Percentiles rank a stretch among this genome's conserved stretches.
Conservation (phyloP, 2,113 vertebrate genomes). For the Ptychochromis oligacanthus region DNA sequence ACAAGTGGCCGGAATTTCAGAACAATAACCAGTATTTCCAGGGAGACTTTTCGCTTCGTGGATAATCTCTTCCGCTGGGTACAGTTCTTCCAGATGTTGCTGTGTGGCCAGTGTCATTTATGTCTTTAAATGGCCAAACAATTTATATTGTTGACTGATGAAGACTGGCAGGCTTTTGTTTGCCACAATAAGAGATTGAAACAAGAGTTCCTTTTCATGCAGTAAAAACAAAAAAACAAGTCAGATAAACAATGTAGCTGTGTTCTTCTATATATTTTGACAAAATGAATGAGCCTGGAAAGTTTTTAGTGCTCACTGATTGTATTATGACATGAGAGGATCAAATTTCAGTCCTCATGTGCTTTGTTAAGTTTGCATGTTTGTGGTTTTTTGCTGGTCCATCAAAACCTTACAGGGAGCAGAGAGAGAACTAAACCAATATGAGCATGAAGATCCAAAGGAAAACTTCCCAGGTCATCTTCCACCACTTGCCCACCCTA, state of each 20-base stretch:
- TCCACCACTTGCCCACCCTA: conserved; percentile 28
- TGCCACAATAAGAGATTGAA: conserved; percentile 70
- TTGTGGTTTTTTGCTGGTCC: conserved; percentile 71
- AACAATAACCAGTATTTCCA: conserved; percentile 64
- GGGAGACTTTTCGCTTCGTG: conserved; percentile 46
- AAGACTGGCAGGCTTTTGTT: conserved; percentile 61
- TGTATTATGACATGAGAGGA: conserved; percentile 72
- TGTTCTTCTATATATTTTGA: conserved; percentile 66
- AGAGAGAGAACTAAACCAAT: conserved; percentile 52
- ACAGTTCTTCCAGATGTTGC: conserved; percentile 56
- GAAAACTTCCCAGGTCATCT: conserved; percentile 59
- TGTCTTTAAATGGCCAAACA: conserved; percentile 61
- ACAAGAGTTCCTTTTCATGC: conserved; percentile 70
- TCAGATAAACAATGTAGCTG: conserved; percentile 58
- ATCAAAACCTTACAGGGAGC: conserved; percentile 57
- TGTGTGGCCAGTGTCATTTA: conserved; percentile 57
- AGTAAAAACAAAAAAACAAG: conserved; percentile 65
- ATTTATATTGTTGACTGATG: conserved; percentile 34
- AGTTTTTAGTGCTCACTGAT: conserved; percentile 69
- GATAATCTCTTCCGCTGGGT: conserved; percentile 50
- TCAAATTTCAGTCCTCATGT: conserved; percentile 71
- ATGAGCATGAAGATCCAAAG: conserved; percentile 57
- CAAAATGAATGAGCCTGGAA: conserved; percentile 74
- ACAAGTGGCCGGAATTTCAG: conserved; percentile 65
- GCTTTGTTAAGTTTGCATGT: conserved; percentile 72